Percentiles rank a stretch among this genome's conserved stretches.
These are phyloP conservation scores for Lepilemur ruficaudatus DNA, from an alignment of 2,797 vertebrate genomes.

Conservation along the genomic window DNA sequence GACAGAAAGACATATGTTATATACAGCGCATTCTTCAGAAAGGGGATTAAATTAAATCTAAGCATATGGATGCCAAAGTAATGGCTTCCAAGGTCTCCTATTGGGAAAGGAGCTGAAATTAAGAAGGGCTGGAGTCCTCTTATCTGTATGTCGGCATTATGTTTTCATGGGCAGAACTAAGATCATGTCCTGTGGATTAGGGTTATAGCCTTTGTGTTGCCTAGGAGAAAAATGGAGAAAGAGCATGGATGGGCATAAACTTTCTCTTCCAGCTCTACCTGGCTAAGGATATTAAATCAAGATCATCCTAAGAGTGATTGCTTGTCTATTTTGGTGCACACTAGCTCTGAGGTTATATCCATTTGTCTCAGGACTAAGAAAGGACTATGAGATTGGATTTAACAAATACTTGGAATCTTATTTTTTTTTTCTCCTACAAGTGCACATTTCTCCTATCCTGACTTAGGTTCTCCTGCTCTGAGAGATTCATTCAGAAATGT, in stretches of 20 bases:
- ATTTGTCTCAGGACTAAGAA: background rate
- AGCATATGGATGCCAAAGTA: background rate
- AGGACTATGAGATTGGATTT: background rate
- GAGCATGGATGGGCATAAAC: background rate
- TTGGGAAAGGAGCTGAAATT: background rate
- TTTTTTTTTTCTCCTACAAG: accelerated
- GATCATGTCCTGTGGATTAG: background rate
- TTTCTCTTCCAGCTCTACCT: background rate
- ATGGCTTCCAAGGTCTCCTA: accelerated
- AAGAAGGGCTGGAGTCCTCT: accelerated
- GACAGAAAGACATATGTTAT: background rate
- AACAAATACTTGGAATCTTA: background rate
- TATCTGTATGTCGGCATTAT: background rate
- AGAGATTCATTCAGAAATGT: background rate
- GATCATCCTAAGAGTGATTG: background rate
- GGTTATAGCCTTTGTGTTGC: background rate
- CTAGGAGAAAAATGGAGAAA: background rate
- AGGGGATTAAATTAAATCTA: background rate
- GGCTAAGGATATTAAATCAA: background rate
- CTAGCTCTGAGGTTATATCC: background rate
- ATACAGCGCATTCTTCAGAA: background rate
- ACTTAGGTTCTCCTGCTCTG: background rate
- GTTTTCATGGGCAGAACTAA: background rate
- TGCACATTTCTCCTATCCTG: background rate
- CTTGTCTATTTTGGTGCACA: background rate